Evolutionary conservation across 2,888 invertebrate genomes (phyloP).

Genomic region (Plagiodera versicolora): DNA sequence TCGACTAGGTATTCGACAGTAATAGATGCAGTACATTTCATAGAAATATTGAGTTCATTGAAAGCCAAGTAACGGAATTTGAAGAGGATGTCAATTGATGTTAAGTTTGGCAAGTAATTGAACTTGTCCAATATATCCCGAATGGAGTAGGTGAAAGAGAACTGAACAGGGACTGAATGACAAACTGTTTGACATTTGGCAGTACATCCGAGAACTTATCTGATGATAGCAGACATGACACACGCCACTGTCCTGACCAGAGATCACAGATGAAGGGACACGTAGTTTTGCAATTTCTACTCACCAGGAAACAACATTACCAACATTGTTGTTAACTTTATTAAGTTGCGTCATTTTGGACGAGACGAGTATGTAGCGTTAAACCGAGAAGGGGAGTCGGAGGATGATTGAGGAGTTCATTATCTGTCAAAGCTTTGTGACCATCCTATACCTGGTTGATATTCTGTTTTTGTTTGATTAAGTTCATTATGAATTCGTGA

Average conservation of each 20-base stretch:
- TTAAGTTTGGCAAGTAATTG: too few species aligned
- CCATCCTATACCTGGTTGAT: slow-evolving; percentile 3
- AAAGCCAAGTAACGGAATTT: too few species aligned
- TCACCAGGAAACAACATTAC: slow-evolving; percentile 27
- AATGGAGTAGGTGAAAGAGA: too few species aligned
- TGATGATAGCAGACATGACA: too few species aligned
- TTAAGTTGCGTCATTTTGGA: slow-evolving; percentile 24
- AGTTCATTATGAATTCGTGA: slow-evolving; percentile 4
- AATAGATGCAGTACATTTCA: too few species aligned
- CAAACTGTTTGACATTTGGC: too few species aligned
- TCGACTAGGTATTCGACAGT: too few species aligned
- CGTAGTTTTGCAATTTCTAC: slow-evolving; percentile 24
- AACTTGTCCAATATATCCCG: too few species aligned
- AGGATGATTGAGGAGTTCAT: slow-evolving; percentile 16
- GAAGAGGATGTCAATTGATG: too few species aligned
- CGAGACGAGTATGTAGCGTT: neutral
- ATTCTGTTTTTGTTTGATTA: neutral
- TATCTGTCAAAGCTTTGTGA: slow-evolving; percentile 11
- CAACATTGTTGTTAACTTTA: slow-evolving; percentile 27
- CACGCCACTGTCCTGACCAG: slow-evolving; percentile 7
- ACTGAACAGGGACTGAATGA: too few species aligned
- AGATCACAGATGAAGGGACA: slow-evolving; percentile 17
- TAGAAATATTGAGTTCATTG: too few species aligned
- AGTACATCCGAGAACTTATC: too few species aligned
- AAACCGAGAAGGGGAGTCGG: slow-evolving; percentile 2